Percentiles rank a stretch among this genome's conserved stretches.
Evolutionary conservation across 2,113 vertebrate species (phyloP).

Genomic region (Trichomycterus rosablanca): DNA sequence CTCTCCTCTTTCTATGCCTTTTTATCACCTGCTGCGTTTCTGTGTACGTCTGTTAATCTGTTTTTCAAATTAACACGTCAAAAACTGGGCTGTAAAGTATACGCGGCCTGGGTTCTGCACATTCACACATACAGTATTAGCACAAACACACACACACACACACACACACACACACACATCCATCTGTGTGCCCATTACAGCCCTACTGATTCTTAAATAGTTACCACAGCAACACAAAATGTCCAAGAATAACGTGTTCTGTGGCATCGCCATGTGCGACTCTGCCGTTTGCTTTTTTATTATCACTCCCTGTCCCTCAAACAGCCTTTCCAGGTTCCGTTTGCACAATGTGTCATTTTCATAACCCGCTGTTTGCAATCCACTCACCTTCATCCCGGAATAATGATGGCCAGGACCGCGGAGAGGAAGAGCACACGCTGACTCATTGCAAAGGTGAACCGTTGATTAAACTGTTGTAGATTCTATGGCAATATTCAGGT

Average conservation of each 20-base stretch:
- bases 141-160: slow-evolving; percentile 23
- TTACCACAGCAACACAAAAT: slow-evolving; percentile 74
- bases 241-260: slow-evolving; percentile 65
- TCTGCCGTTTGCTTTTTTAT: slow-evolving; percentile 29
- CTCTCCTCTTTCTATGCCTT: slow-evolving; percentile 31
- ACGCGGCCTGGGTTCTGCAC: slow-evolving; percentile 21
- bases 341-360: slow-evolving; percentile 31
- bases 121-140: slow-evolving; percentile 10
- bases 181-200: slow-evolving; percentile 55
- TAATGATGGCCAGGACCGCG: not conserved
- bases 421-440: slow-evolving; percentile 6
- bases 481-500: not conserved
- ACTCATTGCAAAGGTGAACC: slow-evolving; percentile 25
- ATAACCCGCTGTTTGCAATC: slow-evolving; percentile 34
- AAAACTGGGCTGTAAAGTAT: slow-evolving; percentile 41
- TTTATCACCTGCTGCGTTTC: slow-evolving; percentile 23
- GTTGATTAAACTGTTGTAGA: not conserved
- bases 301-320: too few species aligned
- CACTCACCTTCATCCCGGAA: slow-evolving; percentile 22
- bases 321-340: too few species aligned
- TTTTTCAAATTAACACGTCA: slow-evolving; percentile 52
- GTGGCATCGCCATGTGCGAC: slow-evolving; percentile 56
- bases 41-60: slow-evolving; percentile 45
- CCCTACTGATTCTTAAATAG: slow-evolving; percentile 66
- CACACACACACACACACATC: slow-evolving; percentile 33